These are phyloP conservation scores for Pogonomyrmex barbatus DNA, from an alignment of 1,140 invertebrate species.

Conservation along the genomic window DNA sequence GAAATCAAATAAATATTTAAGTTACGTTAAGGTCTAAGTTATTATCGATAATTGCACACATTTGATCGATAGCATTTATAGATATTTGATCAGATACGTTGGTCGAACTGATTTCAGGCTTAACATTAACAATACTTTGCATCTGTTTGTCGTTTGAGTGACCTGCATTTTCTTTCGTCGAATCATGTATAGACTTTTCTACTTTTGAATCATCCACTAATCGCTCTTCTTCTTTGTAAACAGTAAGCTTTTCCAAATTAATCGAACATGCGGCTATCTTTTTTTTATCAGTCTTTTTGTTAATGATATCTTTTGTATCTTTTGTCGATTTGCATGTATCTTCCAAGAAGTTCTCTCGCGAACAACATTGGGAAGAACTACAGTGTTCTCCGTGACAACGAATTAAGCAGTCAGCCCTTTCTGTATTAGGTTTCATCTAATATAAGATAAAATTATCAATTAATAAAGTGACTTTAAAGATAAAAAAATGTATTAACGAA, in stretches of 20 bases:
- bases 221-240: conserved; percentile 49
- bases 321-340: conserved; percentile 47
- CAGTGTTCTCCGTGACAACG: conserved; percentile 80
- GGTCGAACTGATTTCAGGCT: conserved; percentile 54
- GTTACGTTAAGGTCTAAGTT: background rate
- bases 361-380: conserved; percentile 81
- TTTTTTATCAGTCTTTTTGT: conserved; percentile 72
- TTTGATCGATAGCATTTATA: background rate
- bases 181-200: background rate
- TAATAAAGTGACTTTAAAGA: background rate
- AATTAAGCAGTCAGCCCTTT: conserved; percentile 80
- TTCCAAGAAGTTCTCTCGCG: conserved; percentile 73
- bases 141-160: background rate
- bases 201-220: background rate
- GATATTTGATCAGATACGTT: conserved; percentile 36
- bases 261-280: conserved; percentile 66
- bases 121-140: conserved; percentile 50
- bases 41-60: background rate
- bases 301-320: conserved; percentile 25
- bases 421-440: conserved; percentile 78
- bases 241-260: conserved; percentile 72
- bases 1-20: conserved; percentile 24
- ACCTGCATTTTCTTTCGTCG: background rate
- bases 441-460: conserved; percentile 5
- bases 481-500: conserved; percentile 3